Base-by-base conservation (phyloP, 2,888 invertebrate species). In the Xestobium rufovillosum region DNA sequence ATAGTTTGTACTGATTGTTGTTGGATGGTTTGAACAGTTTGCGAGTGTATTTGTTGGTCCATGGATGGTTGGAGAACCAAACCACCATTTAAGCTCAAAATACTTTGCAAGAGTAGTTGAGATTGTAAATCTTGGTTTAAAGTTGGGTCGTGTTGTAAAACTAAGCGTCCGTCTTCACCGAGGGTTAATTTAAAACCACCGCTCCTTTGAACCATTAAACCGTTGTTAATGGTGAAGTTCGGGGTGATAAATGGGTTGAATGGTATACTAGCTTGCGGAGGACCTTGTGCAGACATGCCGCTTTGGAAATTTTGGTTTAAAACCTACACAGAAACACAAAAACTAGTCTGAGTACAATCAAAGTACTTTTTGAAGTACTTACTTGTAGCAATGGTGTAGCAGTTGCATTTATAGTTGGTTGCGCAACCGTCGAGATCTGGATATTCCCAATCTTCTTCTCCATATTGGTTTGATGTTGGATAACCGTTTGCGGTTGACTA, bases 141-240 rank as follows among this genome's bases (percentile, higher is more conserved):
- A 35, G 71, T 72, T 2, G 77, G 74, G 45, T 78, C 76, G 49
- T 80, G 80, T 28, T 80, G 78, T 33, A 81, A 59, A 26, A 81
- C 70, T 28, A 81, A 65, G 14, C 78, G 66, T 4, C 80, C 80
- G 48, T 81, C 80, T 56, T 82, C 81, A 1, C 77, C 75, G 31
- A 81, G 67, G 1, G 80, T 75, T 36, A 82, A 61, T 40, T 78
- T 73, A 38, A 80, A 67, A 36, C 77, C 78, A 1, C 78, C 78
- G 13, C 74, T 74, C 4, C 77, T 59, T 48, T 76, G 78, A 34
- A 63, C 56, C 57, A 65, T 63, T 36, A 65, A 50, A 25, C 64
- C 63, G 37, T 65, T 64, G 35, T 65, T 65, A 14, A 65, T 62
- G 11, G 64, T 63, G 35, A 64, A 63, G 45, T 65, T 65, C 3